Evolutionary conservation across 35 echinoderm and acorn worm species (phyloP).

Genomic region (Heliocidaris erythrogramma): DNA sequence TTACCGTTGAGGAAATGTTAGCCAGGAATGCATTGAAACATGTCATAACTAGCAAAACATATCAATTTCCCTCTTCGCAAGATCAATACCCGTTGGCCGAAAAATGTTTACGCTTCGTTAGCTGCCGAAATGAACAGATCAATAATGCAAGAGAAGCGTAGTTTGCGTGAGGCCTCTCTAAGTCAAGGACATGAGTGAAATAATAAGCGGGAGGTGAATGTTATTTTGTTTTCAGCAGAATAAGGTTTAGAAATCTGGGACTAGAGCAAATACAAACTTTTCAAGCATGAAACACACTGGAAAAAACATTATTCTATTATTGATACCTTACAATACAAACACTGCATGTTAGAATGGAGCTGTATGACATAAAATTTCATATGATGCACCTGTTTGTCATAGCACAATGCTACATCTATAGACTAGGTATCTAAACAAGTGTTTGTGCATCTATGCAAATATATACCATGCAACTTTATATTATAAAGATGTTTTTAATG

Average conservation of each 20-base stretch:
- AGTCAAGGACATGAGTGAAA: not conserved
- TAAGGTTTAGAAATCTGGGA: not conserved
- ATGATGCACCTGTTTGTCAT: too few species aligned
- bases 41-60: not conserved
- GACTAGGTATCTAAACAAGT: too few species aligned
- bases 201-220: not conserved
- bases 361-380: too few species aligned
- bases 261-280: too few species aligned
- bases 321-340: not conserved
- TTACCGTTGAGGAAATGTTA: not conserved
- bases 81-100: not conserved
- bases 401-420: too few species aligned
- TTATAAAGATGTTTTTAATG: too few species aligned
- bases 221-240: not conserved
- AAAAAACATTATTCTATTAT: not conserved
- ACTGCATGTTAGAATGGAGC: too few species aligned
- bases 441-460: too few species aligned
- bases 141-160: not conserved
- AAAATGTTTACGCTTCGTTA: conserved; percentile 18
- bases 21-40: not conserved
- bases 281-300: too few species aligned
- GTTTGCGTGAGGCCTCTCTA: not conserved
- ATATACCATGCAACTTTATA: too few species aligned
- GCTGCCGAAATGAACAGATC: not conserved
- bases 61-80: not conserved